phyloP scores from a whole-genome alignment of 2,797 vertebrate genomes.

The Neostethus bicornis region DNA sequence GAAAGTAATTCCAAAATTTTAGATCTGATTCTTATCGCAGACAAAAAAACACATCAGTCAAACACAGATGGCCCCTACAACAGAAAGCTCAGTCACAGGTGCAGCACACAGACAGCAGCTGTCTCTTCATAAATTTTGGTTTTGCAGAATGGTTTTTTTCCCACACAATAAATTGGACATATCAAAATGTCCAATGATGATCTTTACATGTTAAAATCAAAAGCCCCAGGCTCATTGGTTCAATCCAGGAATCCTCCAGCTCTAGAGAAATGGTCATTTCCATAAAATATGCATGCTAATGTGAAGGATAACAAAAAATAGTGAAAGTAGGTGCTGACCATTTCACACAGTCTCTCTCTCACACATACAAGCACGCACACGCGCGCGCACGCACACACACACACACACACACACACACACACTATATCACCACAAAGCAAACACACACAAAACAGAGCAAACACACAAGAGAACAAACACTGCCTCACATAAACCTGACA shows the following conservation, averaged over 20 bases:
- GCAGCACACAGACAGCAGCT: slow-evolving; percentile 38
- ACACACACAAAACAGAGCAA: slow-evolving; percentile 46
- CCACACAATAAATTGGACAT: slow-evolving; percentile 11
- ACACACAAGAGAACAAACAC: slow-evolving; percentile 44
- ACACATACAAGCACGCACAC: slow-evolving; percentile 14
- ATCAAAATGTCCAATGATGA: slow-evolving; percentile 17
- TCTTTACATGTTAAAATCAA: slow-evolving; percentile 3
- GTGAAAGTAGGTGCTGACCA: slow-evolving; percentile 52
- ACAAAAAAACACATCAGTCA: slow-evolving; percentile 59
- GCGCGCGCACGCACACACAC: slow-evolving; percentile 13
- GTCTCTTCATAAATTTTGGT: slow-evolving; percentile 20
- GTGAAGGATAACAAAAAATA: slow-evolving; percentile 44
- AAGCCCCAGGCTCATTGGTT: slow-evolving; percentile 1
- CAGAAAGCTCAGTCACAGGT: slow-evolving; percentile 47
- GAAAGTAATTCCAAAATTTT: slow-evolving; percentile 36
- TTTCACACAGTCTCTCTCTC: slow-evolving; percentile 22
- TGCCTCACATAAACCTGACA: slow-evolving; percentile 32
- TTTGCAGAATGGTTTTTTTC: slow-evolving; percentile 3
- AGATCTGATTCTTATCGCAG: slow-evolving; percentile 38
- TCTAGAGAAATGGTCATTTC: slow-evolving; percentile 51
- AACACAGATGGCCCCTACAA: slow-evolving; percentile 28
- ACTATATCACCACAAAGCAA: slow-evolving; percentile 40
- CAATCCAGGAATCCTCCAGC: slow-evolving; percentile 43
- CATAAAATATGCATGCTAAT: slow-evolving; percentile 76
- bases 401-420: slow-evolving; percentile 5